Evolutionary conservation across 2,113 vertebrate species (phyloP).

Genomic region (Phasianus colchicus): DNA sequence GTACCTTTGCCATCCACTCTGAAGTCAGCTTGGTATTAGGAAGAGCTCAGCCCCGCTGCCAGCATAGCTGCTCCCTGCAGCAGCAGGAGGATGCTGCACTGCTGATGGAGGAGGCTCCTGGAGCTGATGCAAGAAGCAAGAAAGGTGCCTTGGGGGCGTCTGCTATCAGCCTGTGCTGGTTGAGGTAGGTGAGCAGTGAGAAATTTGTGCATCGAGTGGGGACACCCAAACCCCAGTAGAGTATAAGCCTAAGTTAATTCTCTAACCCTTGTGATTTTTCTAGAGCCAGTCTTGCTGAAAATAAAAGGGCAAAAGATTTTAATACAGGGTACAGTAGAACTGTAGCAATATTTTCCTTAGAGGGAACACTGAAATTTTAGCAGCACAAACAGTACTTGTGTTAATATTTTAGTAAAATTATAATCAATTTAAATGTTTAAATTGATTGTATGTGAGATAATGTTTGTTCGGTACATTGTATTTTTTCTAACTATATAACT

Average conservation of each 20-base stretch:
- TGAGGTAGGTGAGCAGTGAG: not conserved
- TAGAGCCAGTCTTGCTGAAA: not conserved
- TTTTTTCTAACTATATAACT: conserved; percentile 71
- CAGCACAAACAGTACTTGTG: conserved; percentile 73
- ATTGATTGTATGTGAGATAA: conserved; percentile 75
- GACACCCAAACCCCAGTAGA: not conserved
- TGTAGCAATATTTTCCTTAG: conserved; percentile 79
- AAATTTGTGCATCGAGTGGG: not conserved
- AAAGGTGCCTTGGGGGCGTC: not conserved
- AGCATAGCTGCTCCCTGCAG: not conserved
- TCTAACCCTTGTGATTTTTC: not conserved
- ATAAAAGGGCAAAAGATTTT: not conserved
- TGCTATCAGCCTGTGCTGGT: not conserved
- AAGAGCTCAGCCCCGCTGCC: not conserved
- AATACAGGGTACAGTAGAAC: conserved; percentile 39
- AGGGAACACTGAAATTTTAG: conserved; percentile 78
- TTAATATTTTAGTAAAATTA: conserved; percentile 71
- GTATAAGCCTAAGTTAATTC: not conserved
- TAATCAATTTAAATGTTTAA: conserved; percentile 77
- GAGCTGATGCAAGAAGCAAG: not conserved
- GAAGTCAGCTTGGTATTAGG: fast-evolving
- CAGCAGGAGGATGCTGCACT: not conserved
- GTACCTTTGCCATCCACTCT: not conserved
- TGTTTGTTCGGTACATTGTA: conserved; percentile 75
- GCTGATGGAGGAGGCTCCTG: not conserved